A percentile compares a stretch with the other conserved stretches of the same genome.
phyloP scores from a whole-genome alignment of 2,797 vertebrate species.

The Rhinatrema bivittatum region DNA sequence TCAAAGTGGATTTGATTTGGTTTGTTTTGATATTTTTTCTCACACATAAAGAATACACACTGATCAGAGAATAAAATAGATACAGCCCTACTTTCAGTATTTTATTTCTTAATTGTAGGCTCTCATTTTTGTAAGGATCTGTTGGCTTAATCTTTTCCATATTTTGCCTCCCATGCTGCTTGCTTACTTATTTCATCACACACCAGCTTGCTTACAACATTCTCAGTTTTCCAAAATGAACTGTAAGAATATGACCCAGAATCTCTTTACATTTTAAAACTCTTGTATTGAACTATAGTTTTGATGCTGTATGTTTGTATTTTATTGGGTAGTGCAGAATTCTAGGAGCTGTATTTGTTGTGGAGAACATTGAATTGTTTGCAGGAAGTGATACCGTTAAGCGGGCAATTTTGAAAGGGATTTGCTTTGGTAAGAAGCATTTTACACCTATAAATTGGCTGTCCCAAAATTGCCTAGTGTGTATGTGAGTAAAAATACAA shows the following conservation, averaged over 20 bases:
- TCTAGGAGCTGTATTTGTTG: no score
- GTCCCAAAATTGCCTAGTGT: no score
- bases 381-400: no score
- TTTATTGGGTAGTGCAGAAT: no score
- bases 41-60: constrained; percentile 49
- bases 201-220: constrained; percentile 27
- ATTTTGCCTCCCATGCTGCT: constrained; percentile 25
- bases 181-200: constrained; percentile 28
- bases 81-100: constrained; percentile 29
- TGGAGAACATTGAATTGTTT: no score
- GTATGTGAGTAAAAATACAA: no score
- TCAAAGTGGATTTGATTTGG: constrained; percentile 34
- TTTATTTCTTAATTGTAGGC: constrained; percentile 44
- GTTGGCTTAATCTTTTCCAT: constrained; percentile 33
- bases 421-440: no score
- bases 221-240: constrained; percentile 18
- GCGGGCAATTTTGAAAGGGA: no score
- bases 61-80: constrained; percentile 22
- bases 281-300: constrained; percentile 18
- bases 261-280: constrained; percentile 23
- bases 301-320: constrained; percentile 2
- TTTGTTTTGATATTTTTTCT: constrained; percentile 49
- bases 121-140: constrained; percentile 17
- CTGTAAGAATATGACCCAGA: constrained; percentile 24
- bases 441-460: no score